phyloP scores from a whole-genome alignment of 2,797 vertebrate genomes.

The Garrulus glandarius region DNA sequence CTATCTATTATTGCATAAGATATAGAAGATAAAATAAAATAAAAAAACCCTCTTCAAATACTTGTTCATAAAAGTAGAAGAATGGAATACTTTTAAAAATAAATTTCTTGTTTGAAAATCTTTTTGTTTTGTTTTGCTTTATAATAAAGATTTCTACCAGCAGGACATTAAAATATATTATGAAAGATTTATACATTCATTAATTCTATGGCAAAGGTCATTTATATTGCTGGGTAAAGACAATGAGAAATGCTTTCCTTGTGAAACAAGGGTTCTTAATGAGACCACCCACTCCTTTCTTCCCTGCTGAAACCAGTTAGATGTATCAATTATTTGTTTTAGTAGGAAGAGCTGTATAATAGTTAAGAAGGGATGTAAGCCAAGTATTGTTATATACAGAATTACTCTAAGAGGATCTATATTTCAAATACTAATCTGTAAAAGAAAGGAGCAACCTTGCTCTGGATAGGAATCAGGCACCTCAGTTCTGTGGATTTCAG shows the following conservation, averaged over 20 bases:
- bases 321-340: conserved; percentile 70
- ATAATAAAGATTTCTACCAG: conserved; percentile 53
- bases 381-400: background rate
- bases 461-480: background rate
- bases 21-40: background rate
- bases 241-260: conserved; percentile 55
- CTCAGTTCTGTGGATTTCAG: background rate
- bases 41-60: background rate
- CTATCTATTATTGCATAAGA: background rate
- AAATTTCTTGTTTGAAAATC: background rate
- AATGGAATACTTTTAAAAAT: background rate
- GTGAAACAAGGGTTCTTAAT: conserved; percentile 60
- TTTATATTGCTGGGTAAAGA: conserved; percentile 48
- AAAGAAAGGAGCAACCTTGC: background rate
- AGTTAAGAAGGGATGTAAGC: background rate
- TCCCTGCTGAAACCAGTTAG: conserved; percentile 58
- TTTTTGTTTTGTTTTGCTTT: conserved; percentile 14
- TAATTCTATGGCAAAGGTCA: conserved; percentile 64
- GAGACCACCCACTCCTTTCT: conserved; percentile 64
- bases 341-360: conserved; percentile 21
- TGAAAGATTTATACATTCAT: conserved; percentile 68
- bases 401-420: background rate
- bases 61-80: background rate
- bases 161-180: conserved; percentile 65
- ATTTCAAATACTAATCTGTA: background rate